Evolutionary conservation across 2,797 vertebrate genomes (phyloP), one percentile per base, ranked within the genome.

Genomic region (Bucorvus abyssinicus): DNA sequence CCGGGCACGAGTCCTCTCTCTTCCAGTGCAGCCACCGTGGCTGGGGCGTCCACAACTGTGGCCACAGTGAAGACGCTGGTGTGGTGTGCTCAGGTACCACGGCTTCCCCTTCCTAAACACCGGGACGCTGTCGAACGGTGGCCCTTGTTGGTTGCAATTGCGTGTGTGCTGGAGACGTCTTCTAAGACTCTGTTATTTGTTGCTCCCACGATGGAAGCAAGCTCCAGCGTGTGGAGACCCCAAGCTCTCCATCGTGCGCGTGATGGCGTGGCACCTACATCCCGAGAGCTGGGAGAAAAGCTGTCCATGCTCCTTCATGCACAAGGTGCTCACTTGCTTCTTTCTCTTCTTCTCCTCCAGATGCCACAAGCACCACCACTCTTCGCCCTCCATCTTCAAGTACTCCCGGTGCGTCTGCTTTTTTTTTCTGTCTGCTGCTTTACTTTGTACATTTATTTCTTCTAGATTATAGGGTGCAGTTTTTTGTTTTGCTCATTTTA

Each of bases 311-410:
- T 23, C 1, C 5, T 53, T 69, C 5, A 6, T 30, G 9, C 26
- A 20, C 7, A 2, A 6, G 3, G 4, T 1, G 6, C 9, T 70
- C 16, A 89, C 5, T 7, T 30, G 2, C 3, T 34, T 32, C n/a
- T 74, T 45, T 59, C 16, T 40, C 20, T 77, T 68, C 7, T 15
- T 56, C 6, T 5, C 1, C 9, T 26, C 11, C 23, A 90, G 45
- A 0, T 40, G 10, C 7, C 0, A 5, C 0, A 12, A 1, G 0
- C 1, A 2, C 0, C 0, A 34, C 12, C 8, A 3, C 3, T 63
- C 0, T 14, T 89, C 0, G 15, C 2, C 4, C 7, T 67, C 5
- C 67, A 17, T 3, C 1, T 2, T 6, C 3, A 0, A 10, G 7
- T 11, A 3, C 23, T 9, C 1, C 29, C 24, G 23, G 93, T 89